Evolutionary conservation across 1,140 invertebrate genomes (phyloP), one percentile per base, ranked within the genome.

Genomic region (Penaeus indicus): DNA sequence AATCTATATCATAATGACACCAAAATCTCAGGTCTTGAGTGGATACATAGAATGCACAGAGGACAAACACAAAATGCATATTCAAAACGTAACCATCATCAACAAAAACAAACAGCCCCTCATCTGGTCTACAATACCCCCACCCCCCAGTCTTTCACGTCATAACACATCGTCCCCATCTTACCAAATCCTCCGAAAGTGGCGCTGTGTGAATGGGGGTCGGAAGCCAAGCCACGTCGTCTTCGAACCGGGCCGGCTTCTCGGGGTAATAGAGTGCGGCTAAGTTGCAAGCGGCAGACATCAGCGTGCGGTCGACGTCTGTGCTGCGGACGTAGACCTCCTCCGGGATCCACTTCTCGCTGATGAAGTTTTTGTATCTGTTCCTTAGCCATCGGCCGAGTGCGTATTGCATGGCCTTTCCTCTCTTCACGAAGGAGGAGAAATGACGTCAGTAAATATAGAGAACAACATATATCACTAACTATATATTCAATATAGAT

Each of bases 291-390:
- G 83, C 62, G 1, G 93, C 93, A 88, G 92, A 93, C 93, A 94
- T 93, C 63, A 94, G 85, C 75, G 93, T 93, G 22, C 93, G 78
- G 84, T 93, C 92, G 11, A 91, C 91, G 87, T 93, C 92, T 42
- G 93, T 93, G 69, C 92, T 93, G 21, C 92, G 90, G 3, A 93
- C 90, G 21, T 80, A 63, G 25, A 93, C 92, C 92, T 93, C 72
- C 54, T 89, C 78, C 22, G 80, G 63, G 64, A 86, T 80, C 80
- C 86, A 90, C 1, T 67, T 62, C 13, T 47, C n/a, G 13, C 63
- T 60, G 3, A 87, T 61, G 64, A 90, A 83, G n/a, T 22, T 62
- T 18, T 78, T 25, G 64, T 90, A 90, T 16, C 89, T 62, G 3
- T 61, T 78, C 1, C 85, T 77, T 18, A 90, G 54, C 85, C 81